Percentiles rank a stretch among this genome's conserved stretches.
These are phyloP conservation scores for Pterocles orientalis DNA, from an alignment of 2,113 vertebrate genomes.

Conservation along the genomic window DNA sequence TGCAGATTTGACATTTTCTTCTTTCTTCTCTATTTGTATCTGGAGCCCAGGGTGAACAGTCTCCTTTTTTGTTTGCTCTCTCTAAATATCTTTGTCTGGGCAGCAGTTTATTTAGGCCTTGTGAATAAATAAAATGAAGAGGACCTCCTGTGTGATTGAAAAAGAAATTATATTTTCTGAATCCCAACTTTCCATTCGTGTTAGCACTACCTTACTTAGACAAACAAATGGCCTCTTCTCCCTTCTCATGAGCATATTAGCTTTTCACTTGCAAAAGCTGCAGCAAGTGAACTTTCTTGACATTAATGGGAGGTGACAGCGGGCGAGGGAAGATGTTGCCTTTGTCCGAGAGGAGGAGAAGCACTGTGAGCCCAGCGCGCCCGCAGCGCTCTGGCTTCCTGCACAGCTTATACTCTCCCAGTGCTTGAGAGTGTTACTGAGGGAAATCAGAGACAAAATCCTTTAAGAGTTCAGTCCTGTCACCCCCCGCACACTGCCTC, in stretches of 20 bases:
- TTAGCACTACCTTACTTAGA: background rate
- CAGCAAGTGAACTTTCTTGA: conserved; percentile 30
- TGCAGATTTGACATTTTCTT: conserved; percentile 64
- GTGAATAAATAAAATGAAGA: background rate
- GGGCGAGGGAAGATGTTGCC: background rate
- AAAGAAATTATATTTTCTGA: conserved; percentile 7
- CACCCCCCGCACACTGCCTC: accelerated
- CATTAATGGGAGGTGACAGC: background rate
- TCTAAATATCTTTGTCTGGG: conserved; percentile 24
- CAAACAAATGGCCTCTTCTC: background rate
- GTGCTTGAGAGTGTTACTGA: background rate
- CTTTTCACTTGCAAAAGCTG: background rate
- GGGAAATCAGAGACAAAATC: background rate
- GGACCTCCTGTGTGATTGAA: background rate
- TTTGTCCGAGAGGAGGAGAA: background rate
- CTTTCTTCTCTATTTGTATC: conserved; percentile 8
- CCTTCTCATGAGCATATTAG: background rate
- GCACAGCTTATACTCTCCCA: background rate
- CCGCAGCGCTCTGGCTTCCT: background rate
- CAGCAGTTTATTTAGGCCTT: background rate
- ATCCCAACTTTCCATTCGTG: background rate
- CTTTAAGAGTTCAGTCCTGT: background rate
- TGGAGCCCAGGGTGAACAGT: background rate
- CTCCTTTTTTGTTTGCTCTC: conserved; percentile 3
- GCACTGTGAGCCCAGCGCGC: background rate